Percentiles rank a stretch among this genome's conserved stretches.
These are phyloP conservation scores for Varecia variegata DNA, from an alignment of 2,797 vertebrate species.

Conservation along the genomic window DNA sequence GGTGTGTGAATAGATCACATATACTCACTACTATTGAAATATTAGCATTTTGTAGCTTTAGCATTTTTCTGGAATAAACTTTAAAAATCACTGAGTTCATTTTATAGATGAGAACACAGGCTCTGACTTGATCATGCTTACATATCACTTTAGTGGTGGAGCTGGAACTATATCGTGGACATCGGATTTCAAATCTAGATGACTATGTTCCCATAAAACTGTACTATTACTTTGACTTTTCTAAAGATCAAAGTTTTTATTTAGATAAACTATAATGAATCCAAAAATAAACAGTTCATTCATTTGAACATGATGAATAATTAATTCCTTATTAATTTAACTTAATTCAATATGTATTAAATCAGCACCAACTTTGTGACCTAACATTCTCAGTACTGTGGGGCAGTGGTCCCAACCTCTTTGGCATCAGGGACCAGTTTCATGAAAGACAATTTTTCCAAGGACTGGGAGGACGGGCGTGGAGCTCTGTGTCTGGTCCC, in stretches of 20 bases:
- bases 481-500: too few species aligned
- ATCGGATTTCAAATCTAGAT: not conserved
- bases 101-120: not conserved
- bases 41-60: not conserved
- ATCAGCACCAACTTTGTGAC: not conserved
- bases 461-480: too few species aligned
- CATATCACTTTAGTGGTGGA: not conserved
- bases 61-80: not conserved
- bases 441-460: too few species aligned
- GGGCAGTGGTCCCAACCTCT: too few species aligned
- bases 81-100: not conserved
- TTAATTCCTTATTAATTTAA: not conserved
- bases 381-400: not conserved
- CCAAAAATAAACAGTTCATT: not conserved
- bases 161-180: not conserved
- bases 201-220: not conserved
- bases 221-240: not conserved
- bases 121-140: not conserved
- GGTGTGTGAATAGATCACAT: not conserved
- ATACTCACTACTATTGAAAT: not conserved
- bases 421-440: too few species aligned
- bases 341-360: not conserved
- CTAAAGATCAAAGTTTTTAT: not conserved
- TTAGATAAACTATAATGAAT: not conserved
- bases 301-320: not conserved